phyloP scores from a whole-genome alignment of 2,797 vertebrate species.

The Tapera naevia region DNA sequence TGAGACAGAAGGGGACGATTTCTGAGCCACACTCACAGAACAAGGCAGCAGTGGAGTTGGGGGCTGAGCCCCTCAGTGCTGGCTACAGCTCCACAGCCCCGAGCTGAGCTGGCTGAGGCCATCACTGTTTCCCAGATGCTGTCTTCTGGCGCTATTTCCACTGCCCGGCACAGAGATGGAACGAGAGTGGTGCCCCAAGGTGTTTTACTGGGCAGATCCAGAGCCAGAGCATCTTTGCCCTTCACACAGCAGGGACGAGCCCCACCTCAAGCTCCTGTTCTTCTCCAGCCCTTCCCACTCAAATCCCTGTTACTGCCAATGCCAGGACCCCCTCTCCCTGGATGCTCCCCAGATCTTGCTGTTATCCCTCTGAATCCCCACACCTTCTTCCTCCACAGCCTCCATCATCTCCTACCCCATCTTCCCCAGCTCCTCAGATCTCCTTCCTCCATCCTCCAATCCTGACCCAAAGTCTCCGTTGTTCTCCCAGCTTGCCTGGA shows the following conservation, averaged over 20 bases:
- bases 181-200: background rate
- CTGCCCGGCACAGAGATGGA: fast-evolving
- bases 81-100: background rate
- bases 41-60: fast-evolving
- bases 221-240: background rate
- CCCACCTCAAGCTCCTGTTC: background rate
- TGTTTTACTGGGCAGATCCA: background rate
- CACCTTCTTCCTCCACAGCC: too few species aligned
- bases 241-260: background rate
- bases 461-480: too few species aligned
- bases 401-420: too few species aligned
- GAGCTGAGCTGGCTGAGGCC: background rate
- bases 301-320: background rate
- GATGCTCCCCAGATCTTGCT: background rate
- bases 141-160: background rate
- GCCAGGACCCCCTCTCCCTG: background rate
- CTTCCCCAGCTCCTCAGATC: too few species aligned
- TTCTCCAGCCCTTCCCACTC: background rate
- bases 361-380: background rate
- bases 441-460: too few species aligned
- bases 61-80: background rate
- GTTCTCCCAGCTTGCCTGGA: background rate
- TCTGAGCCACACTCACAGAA: background rate
- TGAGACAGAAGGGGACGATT: background rate
- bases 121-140: background rate